Evolutionary conservation across 2,888 invertebrate genomes (phyloP), one percentile per base, ranked within the genome.

Genomic region (Pharmacophagus antenor): DNA sequence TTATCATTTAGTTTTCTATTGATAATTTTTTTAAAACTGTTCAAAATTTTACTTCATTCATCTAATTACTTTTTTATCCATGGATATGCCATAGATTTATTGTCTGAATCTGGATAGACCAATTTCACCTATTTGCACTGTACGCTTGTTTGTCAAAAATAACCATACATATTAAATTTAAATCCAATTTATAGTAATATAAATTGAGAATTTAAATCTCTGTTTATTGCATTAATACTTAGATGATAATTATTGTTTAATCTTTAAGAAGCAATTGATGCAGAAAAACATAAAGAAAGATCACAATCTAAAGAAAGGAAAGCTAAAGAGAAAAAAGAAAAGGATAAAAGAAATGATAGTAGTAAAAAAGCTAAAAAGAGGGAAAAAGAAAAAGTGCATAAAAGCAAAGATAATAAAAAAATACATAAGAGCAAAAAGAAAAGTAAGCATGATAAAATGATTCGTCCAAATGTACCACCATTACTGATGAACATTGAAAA

Each of bases 401-500:
- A 77, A 59, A 91, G 85, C 70, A 86, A 70, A 63, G 85, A 82
- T 62, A 84, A 80, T 47, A 91, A 84, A 76, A 92, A 85, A 76
- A 76, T 80, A 48, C 86, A 85, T 67, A 91, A 85, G 72, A 82
- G 74, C 56, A 89, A 86, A 66, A 85, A 84, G 62, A 91, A 88
- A 60, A 82, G 76, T 56, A 89, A 86, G 70, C 82, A 84, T 46
- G 77, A 81, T 65, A 88, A 84, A 42, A 86, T 84, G 65, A 85
- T 87, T 63, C 79, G 88, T 17, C 90, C 90, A 0, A 90, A 89
- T 66, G 77, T 90, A 62, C 91, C 91, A 20, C 91, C 89, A 0
- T 68, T 91, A 37, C 74, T 89, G 0, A 89, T 89, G 88, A 89
- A 88, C 61, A 86, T 88, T 62, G 88, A 88, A 61, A 91, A 89